These are phyloP conservation scores for Gavialis gangeticus DNA, from an alignment of 2,113 vertebrate genomes.

Conservation along the genomic window DNA sequence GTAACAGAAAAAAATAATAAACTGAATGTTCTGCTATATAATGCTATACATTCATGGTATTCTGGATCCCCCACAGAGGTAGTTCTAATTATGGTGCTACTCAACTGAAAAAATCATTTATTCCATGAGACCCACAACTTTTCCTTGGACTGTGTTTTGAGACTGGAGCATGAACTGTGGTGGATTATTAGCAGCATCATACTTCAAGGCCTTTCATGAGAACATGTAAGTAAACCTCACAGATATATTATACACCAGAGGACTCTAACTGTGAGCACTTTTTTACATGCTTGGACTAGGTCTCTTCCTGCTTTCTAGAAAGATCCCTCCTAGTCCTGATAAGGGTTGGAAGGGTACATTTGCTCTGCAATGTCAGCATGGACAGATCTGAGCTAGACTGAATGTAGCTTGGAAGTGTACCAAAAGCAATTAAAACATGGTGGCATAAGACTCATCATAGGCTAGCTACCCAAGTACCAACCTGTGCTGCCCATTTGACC, in stretches of 20 bases:
- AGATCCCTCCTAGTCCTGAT: background rate
- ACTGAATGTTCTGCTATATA: background rate
- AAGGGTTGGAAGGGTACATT: too few species aligned
- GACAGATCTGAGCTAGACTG: too few species aligned
- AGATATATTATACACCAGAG: background rate
- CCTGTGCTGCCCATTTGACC: background rate
- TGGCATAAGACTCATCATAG: background rate
- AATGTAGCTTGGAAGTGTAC: background rate
- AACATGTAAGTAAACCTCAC: slow-evolving; percentile 42
- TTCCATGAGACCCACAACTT: background rate
- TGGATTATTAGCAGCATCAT: slow-evolving; percentile 17
- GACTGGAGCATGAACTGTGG: slow-evolving; percentile 42
- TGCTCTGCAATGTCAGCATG: too few species aligned
- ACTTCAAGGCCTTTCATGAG: slow-evolving; percentile 2
- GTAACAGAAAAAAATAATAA: slow-evolving; percentile 25
- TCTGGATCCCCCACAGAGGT: background rate
- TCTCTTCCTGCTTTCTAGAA: background rate
- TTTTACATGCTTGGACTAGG: background rate
- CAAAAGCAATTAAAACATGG: background rate
- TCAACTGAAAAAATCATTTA: slow-evolving; percentile 28
- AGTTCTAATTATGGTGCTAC: slow-evolving; percentile 23
- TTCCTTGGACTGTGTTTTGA: background rate
- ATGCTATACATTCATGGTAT: background rate
- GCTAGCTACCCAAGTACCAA: background rate
- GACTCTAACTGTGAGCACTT: background rate